Conservation (phyloP, 1,140 invertebrate genomes). For the Cryptotermes secundus region DNA sequence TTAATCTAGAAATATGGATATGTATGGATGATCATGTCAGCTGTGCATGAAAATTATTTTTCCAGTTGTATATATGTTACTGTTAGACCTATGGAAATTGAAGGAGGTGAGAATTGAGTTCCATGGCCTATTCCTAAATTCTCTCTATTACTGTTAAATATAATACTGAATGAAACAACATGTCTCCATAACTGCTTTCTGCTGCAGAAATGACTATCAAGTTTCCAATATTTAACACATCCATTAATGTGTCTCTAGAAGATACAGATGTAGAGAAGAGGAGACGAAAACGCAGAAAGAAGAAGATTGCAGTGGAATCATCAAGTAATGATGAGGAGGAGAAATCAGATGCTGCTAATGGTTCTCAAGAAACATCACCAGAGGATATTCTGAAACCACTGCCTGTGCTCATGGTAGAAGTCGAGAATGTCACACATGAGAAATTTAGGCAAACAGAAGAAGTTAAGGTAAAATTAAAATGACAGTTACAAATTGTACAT, state of each 20-base stretch:
- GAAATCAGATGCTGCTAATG: background rate
- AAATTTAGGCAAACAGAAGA: slow-evolving; percentile 91
- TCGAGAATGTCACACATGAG: slow-evolving; percentile 90
- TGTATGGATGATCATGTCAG: too few relatives aligned
- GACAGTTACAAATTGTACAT: too few relatives aligned
- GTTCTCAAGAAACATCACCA: slow-evolving; percentile 40
- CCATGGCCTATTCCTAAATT: too few relatives aligned
- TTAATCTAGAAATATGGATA: too few relatives aligned
- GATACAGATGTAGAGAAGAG: slow-evolving; percentile 55
- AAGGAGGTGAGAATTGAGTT: too few relatives aligned
- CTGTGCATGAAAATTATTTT: too few relatives aligned
- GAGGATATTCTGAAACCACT: slow-evolving; percentile 40
- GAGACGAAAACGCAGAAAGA: slow-evolving; percentile 53
- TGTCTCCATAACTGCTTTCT: slow-evolving; percentile 27
- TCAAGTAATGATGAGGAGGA: background rate
- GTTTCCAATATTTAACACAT: slow-evolving; percentile 40
- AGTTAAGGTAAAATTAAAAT: slow-evolving; percentile 69
- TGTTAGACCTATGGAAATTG: too few relatives aligned
- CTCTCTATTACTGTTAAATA: too few relatives aligned
- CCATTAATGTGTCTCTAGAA: slow-evolving; percentile 47
- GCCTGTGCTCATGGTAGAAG: slow-evolving; percentile 87
- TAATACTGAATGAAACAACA: background rate
- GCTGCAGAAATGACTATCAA: slow-evolving; percentile 30
- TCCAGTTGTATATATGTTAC: too few relatives aligned
- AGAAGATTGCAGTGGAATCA: slow-evolving; percentile 7